Evolutionary conservation across 2,797 vertebrate genomes (phyloP), one percentile per base, ranked within the genome.

Genomic region (Peromyscus attwateri): DNA sequence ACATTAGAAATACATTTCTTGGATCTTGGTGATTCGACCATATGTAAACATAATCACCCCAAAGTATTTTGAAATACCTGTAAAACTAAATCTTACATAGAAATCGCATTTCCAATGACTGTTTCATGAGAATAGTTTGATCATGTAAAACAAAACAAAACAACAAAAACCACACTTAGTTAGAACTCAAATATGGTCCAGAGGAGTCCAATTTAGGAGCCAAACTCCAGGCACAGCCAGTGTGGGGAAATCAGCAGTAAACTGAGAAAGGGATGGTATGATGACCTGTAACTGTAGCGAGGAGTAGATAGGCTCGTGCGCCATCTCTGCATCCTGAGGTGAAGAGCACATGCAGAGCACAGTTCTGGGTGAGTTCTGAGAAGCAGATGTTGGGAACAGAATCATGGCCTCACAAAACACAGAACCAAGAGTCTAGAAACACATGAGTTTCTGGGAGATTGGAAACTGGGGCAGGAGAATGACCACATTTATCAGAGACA

Each of bases 61-160:
- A 75, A 95, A 93, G 92, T 88, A 89, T 66, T 92, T 93, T 92
- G 2, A 97, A 92, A 60, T 92, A 62, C 75, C n/a, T 92, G 14
- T 52, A 40, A 90, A 93, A 87, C 89, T 87, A 93, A 94, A 81
- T 94, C 27, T 91, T 64, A 60, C 62, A 27, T n/a, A 76, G n/a
- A 91, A 92, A 89, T 43, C 82, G 37, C 43, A 40, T 81, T 91
- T 92, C n/a, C 77, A 75, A 92, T 77, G 49, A 73, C 68, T 81
- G 21, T 89, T 96, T 91, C 70, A 43, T 73, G 62, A 43, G 19
- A 55, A 57, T 55, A 94, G 49, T 60, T 82, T 96, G 27, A 81
- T 89, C 73, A 80, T 82, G 76, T 90, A 25, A 71, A 60, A 91
- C 1, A 83, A 40, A 62, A 43, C 71, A 75, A 46, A 46, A 46